These are phyloP conservation scores for Uloborus diversus DNA, from an alignment of 1,140 invertebrate genomes.

Conservation along the genomic window DNA sequence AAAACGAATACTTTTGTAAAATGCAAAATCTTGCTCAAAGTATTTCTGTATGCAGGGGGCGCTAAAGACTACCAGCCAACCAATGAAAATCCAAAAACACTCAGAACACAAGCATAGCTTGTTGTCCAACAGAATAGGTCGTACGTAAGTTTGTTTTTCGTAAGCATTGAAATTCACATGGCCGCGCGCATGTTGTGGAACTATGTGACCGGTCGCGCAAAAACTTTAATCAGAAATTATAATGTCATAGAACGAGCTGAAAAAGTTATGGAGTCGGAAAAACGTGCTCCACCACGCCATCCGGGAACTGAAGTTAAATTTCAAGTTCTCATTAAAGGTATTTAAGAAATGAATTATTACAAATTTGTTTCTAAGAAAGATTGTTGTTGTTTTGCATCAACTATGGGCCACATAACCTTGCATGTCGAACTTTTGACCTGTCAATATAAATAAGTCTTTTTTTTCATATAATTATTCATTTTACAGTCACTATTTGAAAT, in stretches of 20 bases:
- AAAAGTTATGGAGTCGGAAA: conserved; percentile 35
- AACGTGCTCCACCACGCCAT: conserved; percentile 23
- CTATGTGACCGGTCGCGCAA: background rate
- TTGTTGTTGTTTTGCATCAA: no score
- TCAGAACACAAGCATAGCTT: background rate
- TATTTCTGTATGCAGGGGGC: background rate
- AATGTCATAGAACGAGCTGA: conserved; percentile 41
- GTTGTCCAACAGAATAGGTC: background rate
- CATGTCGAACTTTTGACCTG: no score
- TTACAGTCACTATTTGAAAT: no score
- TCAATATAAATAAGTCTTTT: no score
- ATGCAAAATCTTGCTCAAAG: no score
- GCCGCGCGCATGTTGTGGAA: conserved; percentile 13
- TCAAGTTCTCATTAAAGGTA: conserved; percentile 44
- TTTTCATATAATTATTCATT: no score
- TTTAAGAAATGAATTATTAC: background rate
- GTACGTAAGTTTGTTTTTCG: background rate
- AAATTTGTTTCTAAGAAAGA: background rate
- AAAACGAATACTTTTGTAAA: no score
- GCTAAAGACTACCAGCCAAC: background rate
- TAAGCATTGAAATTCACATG: conserved; percentile 5
- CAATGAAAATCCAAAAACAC: background rate
- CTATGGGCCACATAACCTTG: no score
- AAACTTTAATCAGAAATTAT: conserved; percentile 33
- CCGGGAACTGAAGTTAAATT: conserved; percentile 48